A percentile compares a stretch with the other conserved stretches of the same genome.
Evolutionary conservation across 2,888 invertebrate species (phyloP).

Genomic region (Baccha elongata): DNA sequence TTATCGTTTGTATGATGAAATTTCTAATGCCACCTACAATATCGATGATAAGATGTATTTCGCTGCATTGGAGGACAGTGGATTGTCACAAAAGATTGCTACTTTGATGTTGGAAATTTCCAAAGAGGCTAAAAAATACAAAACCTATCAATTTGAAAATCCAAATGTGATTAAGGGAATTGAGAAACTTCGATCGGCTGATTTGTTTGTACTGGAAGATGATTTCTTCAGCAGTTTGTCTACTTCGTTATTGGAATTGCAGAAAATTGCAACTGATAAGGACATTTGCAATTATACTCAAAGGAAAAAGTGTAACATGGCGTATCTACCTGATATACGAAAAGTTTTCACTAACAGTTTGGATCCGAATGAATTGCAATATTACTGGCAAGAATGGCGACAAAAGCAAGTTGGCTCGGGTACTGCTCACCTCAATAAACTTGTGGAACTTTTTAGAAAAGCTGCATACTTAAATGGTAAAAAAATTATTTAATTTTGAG

Average conservation of each 20-base stretch:
- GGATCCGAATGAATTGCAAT: conserved; percentile 88
- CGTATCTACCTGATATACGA: conserved; percentile 78
- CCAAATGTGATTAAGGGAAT: conserved; percentile 76
- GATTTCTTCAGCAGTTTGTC: conserved; percentile 79
- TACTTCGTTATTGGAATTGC: conserved; percentile 77
- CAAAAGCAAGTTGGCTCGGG: conserved; percentile 82
- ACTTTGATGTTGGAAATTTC: conserved; percentile 79
- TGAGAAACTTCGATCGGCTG: conserved; percentile 77
- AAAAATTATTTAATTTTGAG: conserved; percentile 67
- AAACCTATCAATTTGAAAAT: conserved; percentile 74
- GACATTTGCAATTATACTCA: conserved; percentile 83
- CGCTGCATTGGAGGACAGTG: conserved; percentile 76
- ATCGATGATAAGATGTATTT: conserved; percentile 78
- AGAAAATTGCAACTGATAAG: conserved; percentile 81
- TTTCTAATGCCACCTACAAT: conserved; percentile 78
- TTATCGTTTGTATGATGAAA: conserved; percentile 78
- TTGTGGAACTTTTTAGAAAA: conserved; percentile 86
- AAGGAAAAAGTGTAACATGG: conserved; percentile 73
- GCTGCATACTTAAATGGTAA: conserved; percentile 86
- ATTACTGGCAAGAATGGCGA: conserved; percentile 90
- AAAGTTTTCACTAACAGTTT: conserved; percentile 78
- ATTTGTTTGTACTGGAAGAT: conserved; percentile 79
- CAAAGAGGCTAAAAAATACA: conserved; percentile 84
- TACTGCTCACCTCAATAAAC: conserved; percentile 84
- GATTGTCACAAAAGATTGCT: conserved; percentile 78